Conservation (phyloP, 2,888 invertebrate species). For the Uloborus plumipes region DNA sequence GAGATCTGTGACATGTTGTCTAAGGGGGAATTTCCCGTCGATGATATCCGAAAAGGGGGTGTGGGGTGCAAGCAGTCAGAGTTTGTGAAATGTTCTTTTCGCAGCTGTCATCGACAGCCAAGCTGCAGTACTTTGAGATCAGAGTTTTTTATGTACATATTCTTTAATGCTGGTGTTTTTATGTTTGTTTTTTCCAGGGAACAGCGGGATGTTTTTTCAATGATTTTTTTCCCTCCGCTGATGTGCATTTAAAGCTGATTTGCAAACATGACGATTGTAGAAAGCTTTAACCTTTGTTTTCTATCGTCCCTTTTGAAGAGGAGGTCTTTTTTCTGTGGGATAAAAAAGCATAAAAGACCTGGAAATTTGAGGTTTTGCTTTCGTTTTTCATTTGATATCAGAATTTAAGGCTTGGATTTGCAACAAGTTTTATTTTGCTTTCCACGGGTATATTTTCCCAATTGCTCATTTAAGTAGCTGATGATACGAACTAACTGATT, state of each 20-base stretch:
- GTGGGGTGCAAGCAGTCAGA: conserved; percentile 26
- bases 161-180: conserved; percentile 21
- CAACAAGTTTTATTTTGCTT: no score
- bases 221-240: conserved; percentile 11
- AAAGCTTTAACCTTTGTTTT: conserved; percentile 9
- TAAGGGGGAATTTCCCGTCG: conserved; percentile 36
- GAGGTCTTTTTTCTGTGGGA: no score
- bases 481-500: no score
- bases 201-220: no score
- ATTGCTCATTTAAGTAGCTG: no score
- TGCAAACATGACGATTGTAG: conserved; percentile 48
- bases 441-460: no score
- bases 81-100: conserved; percentile 61
- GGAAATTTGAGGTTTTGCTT: no score
- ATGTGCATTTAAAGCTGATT: conserved; percentile 41
- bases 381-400: no score
- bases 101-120: conserved; percentile 59
- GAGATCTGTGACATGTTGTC: conserved; percentile 56
- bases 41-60: conserved; percentile 55
- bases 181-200: conserved; percentile 34
- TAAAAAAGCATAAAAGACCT: no score
- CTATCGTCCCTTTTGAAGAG: conserved; percentile 10
- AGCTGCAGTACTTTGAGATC: conserved; percentile 32
- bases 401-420: no score
- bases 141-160: conserved; percentile 4